phyloP scores from a whole-genome alignment of 2,113 vertebrate species.

The Trogon melanurus region DNA sequence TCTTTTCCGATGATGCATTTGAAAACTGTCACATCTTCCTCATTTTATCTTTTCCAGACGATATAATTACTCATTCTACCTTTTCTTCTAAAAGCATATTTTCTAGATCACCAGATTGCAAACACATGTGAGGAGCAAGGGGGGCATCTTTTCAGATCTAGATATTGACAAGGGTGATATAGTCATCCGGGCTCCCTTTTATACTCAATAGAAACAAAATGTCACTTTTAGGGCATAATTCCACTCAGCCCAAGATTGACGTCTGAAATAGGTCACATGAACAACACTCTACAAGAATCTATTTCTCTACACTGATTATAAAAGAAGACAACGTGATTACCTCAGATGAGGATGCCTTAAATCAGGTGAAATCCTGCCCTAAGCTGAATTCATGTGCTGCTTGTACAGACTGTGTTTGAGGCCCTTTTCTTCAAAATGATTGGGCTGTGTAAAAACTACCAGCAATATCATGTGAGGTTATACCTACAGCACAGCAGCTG shows the following conservation, averaged over 20 bases:
- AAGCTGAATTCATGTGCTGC: not conserved
- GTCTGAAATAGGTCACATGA: not conserved
- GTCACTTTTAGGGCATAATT: not conserved
- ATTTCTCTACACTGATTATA: not conserved
- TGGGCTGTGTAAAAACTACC: not conserved
- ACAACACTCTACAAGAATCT: not conserved
- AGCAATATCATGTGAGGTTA: not conserved
- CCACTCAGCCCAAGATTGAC: not conserved
- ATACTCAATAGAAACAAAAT: not conserved
- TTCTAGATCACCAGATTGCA: not conserved
- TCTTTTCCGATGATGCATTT: not conserved
- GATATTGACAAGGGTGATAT: accelerated
- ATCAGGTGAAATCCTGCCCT: not conserved
- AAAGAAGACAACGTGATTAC: not conserved
- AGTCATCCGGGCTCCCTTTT: not conserved
- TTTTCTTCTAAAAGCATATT: not conserved
- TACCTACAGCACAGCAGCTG: not conserved
- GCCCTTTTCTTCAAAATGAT: not conserved
- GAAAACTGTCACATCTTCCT: not conserved
- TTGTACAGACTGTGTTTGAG: not conserved
- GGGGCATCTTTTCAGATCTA: not conserved
- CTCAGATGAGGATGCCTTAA: not conserved
- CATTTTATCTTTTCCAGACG: not conserved
- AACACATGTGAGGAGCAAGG: not conserved
- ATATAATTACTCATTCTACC: not conserved